Conservation (phyloP, 1,140 invertebrate genomes). For the Ceratitis capitata region DNA sequence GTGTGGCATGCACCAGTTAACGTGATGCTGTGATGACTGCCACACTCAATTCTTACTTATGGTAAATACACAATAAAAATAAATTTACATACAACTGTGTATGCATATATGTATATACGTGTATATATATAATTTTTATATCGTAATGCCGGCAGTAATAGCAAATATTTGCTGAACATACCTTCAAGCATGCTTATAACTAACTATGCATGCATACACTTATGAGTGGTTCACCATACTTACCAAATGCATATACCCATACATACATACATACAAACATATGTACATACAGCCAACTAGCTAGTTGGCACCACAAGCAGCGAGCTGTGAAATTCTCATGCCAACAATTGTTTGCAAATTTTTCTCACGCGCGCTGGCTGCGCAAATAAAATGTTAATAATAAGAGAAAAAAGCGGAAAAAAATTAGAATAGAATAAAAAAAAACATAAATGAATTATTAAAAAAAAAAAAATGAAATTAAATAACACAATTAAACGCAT, state of each 20-base stretch:
- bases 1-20: conserved; percentile 23
- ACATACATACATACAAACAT: background rate
- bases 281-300: background rate
- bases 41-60: background rate
- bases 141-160: background rate
- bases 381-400: background rate
- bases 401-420: background rate
- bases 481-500: background rate
- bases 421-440: too few relatives aligned
- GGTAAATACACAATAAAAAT: background rate
- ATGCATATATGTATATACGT: background rate
- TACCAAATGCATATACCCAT: too few relatives aligned
- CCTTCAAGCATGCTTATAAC: background rate
- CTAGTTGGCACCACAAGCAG: background rate
- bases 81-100: background rate
- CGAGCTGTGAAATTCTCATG: background rate
- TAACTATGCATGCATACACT: background rate
- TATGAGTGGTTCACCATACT: too few relatives aligned
- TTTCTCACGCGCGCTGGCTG: background rate
- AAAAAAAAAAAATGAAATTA: background rate
- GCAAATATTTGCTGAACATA: background rate
- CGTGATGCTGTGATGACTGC: background rate
- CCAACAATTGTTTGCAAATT: conserved; percentile 29
- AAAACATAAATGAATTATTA: background rate
- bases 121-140: background rate